Percentiles rank a stretch among this genome's conserved stretches.
phyloP scores from a whole-genome alignment of 2,797 vertebrate genomes.

The Sebastes nivosus region DNA sequence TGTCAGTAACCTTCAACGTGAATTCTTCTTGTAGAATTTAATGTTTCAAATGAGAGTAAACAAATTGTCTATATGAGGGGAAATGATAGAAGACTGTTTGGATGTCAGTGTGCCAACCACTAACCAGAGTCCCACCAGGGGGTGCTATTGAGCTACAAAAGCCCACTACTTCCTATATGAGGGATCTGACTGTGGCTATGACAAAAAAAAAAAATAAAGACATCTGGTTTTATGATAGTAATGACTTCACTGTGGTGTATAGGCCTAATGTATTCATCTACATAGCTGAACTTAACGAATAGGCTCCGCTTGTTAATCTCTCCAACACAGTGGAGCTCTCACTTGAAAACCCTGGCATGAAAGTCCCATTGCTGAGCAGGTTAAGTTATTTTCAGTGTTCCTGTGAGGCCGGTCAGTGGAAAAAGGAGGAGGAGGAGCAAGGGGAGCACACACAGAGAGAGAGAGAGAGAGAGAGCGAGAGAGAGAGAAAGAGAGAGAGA shows the following conservation, averaged over 20 bases:
- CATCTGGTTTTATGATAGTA: slow-evolving; percentile 78
- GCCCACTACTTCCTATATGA: slow-evolving; percentile 32
- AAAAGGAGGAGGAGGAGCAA: slow-evolving; percentile 48
- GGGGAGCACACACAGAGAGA: slow-evolving; percentile 16
- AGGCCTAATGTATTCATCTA: slow-evolving; percentile 65
- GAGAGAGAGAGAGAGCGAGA: slow-evolving; percentile 43
- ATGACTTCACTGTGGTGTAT: slow-evolving; percentile 72
- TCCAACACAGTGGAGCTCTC: slow-evolving; percentile 61
- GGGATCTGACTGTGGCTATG: slow-evolving; percentile 64
- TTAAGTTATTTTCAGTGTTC: slow-evolving; percentile 85
- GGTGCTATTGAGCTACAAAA: slow-evolving; percentile 91
- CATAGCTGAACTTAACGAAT: slow-evolving; percentile 54
- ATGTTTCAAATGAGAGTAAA: slow-evolving; percentile 57
- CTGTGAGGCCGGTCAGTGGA: slow-evolving; percentile 81
- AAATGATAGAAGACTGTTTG: slow-evolving; percentile 72
- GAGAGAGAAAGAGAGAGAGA: slow-evolving; percentile 50
- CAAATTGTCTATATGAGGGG: slow-evolving; percentile 62
- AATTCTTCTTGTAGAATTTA: slow-evolving; percentile 45
- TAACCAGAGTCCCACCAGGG: slow-evolving; percentile 86
- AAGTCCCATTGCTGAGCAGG: slow-evolving; percentile 81
- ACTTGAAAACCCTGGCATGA: slow-evolving; percentile 74
- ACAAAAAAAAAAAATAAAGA: slow-evolving; percentile 68
- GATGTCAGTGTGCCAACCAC: slow-evolving; percentile 71
- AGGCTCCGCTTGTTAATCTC: slow-evolving; percentile 49
- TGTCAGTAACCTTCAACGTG: slow-evolving; percentile 41